phyloP scores from a whole-genome alignment of 2,888 invertebrate genomes.

The Drepana falcataria region DNA sequence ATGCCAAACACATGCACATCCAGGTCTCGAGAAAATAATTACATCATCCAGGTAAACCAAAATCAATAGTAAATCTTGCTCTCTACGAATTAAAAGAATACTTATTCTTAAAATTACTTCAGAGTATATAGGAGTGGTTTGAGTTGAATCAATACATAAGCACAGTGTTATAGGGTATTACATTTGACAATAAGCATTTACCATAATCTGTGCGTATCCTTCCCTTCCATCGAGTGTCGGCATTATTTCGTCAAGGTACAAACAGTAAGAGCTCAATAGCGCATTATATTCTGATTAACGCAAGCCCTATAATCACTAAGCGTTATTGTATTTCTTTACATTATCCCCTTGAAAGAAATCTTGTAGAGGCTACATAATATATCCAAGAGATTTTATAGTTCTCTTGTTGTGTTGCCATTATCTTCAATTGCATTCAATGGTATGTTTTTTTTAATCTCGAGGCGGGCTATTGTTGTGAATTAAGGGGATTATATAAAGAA shows the following conservation, averaged over 20 bases:
- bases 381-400: too few species aligned
- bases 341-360: constrained; percentile 20
- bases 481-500: constrained; percentile 30
- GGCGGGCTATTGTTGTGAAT: constrained; percentile 11
- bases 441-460: too few species aligned
- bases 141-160: background rate
- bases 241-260: constrained; percentile 57
- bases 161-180: background rate
- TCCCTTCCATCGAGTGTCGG: constrained; percentile 37
- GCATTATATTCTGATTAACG: constrained; percentile 38
- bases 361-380: background rate
- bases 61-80: background rate
- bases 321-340: constrained; percentile 36
- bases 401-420: too few species aligned
- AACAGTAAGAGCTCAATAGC: constrained; percentile 38
- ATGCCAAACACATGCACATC: constrained; percentile 38
- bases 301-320: constrained; percentile 40
- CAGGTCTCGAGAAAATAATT: constrained; percentile 7
- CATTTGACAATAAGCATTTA: constrained; percentile 15
- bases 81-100: too few species aligned
- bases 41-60: constrained; percentile 19
- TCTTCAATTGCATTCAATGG: too few species aligned
- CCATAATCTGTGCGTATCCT: constrained; percentile 36
- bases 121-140: too few species aligned
- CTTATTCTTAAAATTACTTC: too few species aligned